Evolutionary conservation across 2,113 vertebrate genomes (phyloP), one percentile per base, ranked within the genome.

Genomic region (Syrmaticus mikado): DNA sequence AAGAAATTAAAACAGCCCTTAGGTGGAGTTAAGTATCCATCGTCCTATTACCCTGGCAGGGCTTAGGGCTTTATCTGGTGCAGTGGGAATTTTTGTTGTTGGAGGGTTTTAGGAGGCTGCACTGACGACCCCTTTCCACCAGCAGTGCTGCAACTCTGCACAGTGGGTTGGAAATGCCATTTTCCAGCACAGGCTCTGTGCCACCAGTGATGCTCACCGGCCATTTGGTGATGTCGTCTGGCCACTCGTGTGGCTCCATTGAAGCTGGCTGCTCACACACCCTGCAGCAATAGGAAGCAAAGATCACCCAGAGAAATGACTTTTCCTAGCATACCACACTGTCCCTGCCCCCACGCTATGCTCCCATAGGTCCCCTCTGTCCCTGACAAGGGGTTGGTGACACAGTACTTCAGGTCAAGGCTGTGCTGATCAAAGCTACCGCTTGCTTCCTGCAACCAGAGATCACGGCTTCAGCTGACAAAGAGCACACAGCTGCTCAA

Each of bases 191-290:
- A 38, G 18, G 50, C 79, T 53, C 36, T 9, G 41, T n/a, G 43
- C 20, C 50, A 11, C 30, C 2, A 2, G 40, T 0, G 0, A 45
- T 43, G 97, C 99, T 98, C 97, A 99, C 99, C 50, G 99, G 99
- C 99, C 99, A 99, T 88, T 99, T 99, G 95, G 99, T 99, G 98
- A 99, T 99, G 97, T 99, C 99, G 94, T 99, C 99, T 2, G 99
- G 98, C 99, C 99, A 99, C 90, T 99, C 99, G 1, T 99, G 99
- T 2, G 99, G 99, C 24, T 98, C 96, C 85, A 98, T 98, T 0
- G 99, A 99, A 66, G 98, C 99, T 11, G 99, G 99, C 95, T 99
- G 99, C 46, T 99, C 98, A 97, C 99, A 99, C 40, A 98, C 99
- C 97, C 99, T 99, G 97, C 46, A 52, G 32, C 58, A 80, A 95